Conservation (phyloP, 2,113 vertebrate genomes). For the Antechinus flavipes region DNA sequence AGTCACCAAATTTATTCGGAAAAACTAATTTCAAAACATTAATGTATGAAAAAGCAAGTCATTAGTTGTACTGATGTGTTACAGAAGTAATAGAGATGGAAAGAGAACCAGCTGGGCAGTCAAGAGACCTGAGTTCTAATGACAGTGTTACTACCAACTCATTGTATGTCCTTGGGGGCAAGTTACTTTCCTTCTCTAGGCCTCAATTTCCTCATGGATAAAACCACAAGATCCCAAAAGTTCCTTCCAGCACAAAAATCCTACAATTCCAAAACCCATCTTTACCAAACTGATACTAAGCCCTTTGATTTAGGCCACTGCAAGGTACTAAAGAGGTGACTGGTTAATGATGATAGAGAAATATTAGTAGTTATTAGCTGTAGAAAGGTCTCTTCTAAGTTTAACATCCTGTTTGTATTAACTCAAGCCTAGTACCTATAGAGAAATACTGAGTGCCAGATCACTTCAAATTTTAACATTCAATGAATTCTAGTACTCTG, state of each 20-base stretch:
- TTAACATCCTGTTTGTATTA: neutral
- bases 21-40: no score
- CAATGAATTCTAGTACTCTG: neutral
- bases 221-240: no score
- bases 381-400: neutral
- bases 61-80: no score
- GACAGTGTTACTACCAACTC: neutral
- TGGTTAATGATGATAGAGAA: neutral
- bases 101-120: neutral
- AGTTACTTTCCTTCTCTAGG: neutral
- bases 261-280: no score
- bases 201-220: neutral
- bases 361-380: neutral
- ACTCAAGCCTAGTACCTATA: neutral
- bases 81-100: no score
- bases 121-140: conserved; percentile 12
- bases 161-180: neutral
- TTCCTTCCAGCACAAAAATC: no score
- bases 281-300: no score
- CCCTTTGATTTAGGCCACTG: neutral
- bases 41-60: no score
- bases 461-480: neutral
- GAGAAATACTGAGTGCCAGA: neutral
- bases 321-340: neutral
- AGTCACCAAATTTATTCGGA: no score